phyloP scores from a whole-genome alignment of 2,113 vertebrate species.

The Xiphophorus maculatus region DNA sequence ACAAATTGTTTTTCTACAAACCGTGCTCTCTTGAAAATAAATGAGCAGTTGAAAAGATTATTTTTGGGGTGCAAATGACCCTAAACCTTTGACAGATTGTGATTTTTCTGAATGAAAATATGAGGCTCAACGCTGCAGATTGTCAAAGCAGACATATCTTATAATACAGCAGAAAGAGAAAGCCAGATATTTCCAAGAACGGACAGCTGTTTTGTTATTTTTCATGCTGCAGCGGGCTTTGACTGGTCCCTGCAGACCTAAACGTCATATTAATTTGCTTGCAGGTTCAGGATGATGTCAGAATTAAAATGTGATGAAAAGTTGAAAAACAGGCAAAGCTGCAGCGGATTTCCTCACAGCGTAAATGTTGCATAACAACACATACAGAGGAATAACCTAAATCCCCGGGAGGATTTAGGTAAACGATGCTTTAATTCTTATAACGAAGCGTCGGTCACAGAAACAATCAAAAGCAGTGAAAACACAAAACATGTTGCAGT shows the following conservation, averaged over 20 bases:
- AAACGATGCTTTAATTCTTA: too few relatives aligned
- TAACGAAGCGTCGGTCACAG: too few relatives aligned
- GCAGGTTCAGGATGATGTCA: conserved; percentile 56
- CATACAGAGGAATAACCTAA: conserved; percentile 28
- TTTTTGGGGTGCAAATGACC: too few relatives aligned
- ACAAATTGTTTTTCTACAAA: too few relatives aligned
- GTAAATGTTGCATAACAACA: conserved; percentile 25
- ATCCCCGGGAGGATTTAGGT: conserved; percentile 5
- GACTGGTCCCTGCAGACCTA: conserved; percentile 57
- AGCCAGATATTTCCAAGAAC: conserved; percentile 46
- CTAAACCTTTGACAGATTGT: conserved; percentile 12
- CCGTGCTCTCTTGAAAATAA: too few relatives aligned
- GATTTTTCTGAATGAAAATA: conserved; percentile 3
- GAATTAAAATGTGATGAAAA: conserved; percentile 22
- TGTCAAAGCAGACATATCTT: conserved; percentile 44
- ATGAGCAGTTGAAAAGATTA: too few relatives aligned
- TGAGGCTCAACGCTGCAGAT: conserved; percentile 4
- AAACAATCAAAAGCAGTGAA: too few relatives aligned
- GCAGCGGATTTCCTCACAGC: conserved; percentile 34
- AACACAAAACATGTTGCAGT: too few relatives aligned
- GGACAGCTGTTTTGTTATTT: conserved; percentile 20
- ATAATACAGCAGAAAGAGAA: conserved; percentile 41
- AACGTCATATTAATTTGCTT: conserved; percentile 50
- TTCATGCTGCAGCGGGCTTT: conserved; percentile 17
- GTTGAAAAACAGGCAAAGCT: conserved; percentile 42